Percentiles rank a stretch among this genome's conserved stretches.
phyloP scores from a whole-genome alignment of 2,797 vertebrate species.

The Chaenodraco wilsoni region DNA sequence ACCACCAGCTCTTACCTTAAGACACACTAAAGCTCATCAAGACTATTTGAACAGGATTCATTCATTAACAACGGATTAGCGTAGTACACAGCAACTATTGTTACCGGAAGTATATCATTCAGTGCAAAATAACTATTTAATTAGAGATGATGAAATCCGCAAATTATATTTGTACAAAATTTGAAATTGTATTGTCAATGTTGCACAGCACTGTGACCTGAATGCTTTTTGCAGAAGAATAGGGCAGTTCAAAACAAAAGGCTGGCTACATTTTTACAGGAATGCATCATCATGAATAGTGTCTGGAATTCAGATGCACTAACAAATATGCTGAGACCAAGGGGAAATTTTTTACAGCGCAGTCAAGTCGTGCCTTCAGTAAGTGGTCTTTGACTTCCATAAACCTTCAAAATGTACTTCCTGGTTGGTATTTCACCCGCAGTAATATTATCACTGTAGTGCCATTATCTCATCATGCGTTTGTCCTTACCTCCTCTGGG shows the following conservation, averaged over 20 bases:
- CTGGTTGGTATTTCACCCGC: background rate
- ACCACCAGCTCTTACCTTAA: fast-evolving
- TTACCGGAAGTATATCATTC: background rate
- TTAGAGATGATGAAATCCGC: background rate
- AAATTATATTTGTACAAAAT: background rate
- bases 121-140: background rate
- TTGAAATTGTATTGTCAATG: background rate
- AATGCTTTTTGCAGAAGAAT: background rate
- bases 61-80: background rate
- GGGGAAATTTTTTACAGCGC: background rate
- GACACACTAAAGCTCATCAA: background rate
- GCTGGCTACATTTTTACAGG: background rate
- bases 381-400: background rate
- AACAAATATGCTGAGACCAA: background rate
- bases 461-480: background rate
- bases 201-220: background rate
- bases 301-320: background rate
- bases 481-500: slow-evolving; percentile 81
- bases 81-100: background rate
- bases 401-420: background rate
- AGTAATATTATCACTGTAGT: background rate
- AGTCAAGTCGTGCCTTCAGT: background rate
- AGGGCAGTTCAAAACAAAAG: background rate
- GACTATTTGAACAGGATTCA: background rate
- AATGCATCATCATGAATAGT: no score